Conservation (phyloP, 37 sponge, comb jelly and placozoan genomes). For the Bolinopsis microptera region DNA sequence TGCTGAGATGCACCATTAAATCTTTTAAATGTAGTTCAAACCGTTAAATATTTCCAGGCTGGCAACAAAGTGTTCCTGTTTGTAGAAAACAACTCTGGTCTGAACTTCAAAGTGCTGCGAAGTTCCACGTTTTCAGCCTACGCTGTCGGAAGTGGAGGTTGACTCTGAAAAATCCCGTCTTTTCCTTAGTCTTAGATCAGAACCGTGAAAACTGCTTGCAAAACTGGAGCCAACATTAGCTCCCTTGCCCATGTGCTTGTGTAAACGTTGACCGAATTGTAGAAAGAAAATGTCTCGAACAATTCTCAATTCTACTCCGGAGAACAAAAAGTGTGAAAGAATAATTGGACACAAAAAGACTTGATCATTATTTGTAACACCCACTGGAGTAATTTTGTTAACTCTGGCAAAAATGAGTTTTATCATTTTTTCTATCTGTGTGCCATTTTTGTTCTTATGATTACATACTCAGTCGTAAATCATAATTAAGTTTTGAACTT, state of each 20-base stretch:
- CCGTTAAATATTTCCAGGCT: slow-evolving; percentile 2
- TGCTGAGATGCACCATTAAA: no score
- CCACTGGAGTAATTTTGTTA: not conserved
- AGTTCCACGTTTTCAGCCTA: slow-evolving; percentile 34
- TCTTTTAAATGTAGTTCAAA: no score
- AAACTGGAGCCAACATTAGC: not conserved
- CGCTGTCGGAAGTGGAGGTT: not conserved
- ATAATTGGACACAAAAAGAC: not conserved
- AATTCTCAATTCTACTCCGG: not conserved
- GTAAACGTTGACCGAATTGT: not conserved
- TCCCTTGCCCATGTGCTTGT: not conserved
- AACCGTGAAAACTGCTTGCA: not conserved
- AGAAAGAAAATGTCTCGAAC: not conserved
- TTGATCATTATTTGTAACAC: not conserved
- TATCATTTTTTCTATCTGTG: not conserved
- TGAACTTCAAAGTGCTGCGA: slow-evolving; percentile 53
- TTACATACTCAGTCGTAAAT: no score
- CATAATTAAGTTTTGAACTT: no score
- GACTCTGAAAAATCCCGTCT: not conserved
- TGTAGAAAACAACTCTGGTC: slow-evolving; percentile 55
- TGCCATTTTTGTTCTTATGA: not conserved
- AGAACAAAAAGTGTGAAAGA: not conserved
- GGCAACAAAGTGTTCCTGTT: slow-evolving; percentile 54
- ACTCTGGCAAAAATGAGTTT: not conserved
- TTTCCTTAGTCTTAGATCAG: not conserved